Evolutionary conservation across 2,888 invertebrate genomes (phyloP).

Genomic region (Thera britannica): DNA sequence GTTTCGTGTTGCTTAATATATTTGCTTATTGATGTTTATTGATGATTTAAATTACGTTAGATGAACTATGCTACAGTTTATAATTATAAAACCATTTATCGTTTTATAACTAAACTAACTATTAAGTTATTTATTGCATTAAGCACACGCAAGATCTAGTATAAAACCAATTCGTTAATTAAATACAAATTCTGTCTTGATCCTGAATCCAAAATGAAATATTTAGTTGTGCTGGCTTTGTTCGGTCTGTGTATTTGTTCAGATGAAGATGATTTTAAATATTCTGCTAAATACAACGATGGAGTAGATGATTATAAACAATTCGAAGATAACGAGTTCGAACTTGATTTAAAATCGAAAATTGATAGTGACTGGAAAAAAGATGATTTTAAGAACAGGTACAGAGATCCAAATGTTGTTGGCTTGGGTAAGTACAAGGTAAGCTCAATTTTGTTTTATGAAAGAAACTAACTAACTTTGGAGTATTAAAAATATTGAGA

Average conservation of each 20-base stretch:
- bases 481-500: too few species aligned
- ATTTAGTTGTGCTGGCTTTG: constrained; percentile 1
- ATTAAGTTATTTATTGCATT: background rate
- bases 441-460: too few species aligned
- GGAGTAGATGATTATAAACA: constrained; percentile 7
- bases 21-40: background rate
- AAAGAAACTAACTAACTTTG: too few species aligned
- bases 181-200: background rate
- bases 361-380: constrained; percentile 4
- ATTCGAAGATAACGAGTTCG: constrained; percentile 8
- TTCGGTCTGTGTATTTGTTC: background rate
- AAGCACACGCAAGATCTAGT: constrained; percentile 5
- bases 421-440: constrained; percentile 23
- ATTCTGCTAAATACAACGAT: constrained; percentile 18
- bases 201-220: constrained; percentile 17
- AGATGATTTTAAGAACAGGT: background rate
- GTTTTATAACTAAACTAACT: too few species aligned
- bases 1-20: too few species aligned
- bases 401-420: constrained; percentile 11
- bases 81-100: background rate
- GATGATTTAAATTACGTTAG: background rate
- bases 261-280: constrained; percentile 9
- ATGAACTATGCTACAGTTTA: background rate
- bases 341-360: background rate
- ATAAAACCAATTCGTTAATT: constrained; percentile 9